Base-by-base conservation (phyloP, 2,888 invertebrate species). In the Uloborus plumipes region DNA sequence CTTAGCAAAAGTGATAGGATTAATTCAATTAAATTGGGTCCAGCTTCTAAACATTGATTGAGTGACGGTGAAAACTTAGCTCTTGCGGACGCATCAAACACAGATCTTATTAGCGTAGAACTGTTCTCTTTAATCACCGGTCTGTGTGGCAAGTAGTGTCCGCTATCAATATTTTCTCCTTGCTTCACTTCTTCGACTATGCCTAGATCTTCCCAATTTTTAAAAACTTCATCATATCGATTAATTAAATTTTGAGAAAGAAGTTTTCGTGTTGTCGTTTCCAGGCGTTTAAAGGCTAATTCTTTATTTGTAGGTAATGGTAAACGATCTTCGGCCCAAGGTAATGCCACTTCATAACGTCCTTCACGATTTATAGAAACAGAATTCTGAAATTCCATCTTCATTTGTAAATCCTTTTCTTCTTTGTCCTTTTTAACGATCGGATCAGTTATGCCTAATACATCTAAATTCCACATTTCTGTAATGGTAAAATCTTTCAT, bases 11-110 rank as follows among this genome's bases (percentile, higher is more conserved):
- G 50, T 20, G 9, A 50, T 31, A 47, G 51, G 15, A 75, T 53
- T 39, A 75, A 20, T 50, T 61, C 75, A 20, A 67, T 47, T 11
- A 76, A 49, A 74, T 84, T 73, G 2, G 84, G 78, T 26, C 79
- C 84, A 39, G 55, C 20, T 16, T 70, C 67, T 20, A 84, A 31
- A 47, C 67, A 72, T 15, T 73, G 50, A 69, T 79, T 79, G 26
- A 84, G 59, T 20, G 84, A 79, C 4, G 74, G 62, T 13, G 26
- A 69, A 16, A 39, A 18, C 15, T 18, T n/a, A 13, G 62, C 22
- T 18, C 64, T 65, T 55, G 59, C 51, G 0, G 53, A 80, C 2
- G 80, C 80, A 71, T 84, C 84, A 51, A 84, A 80, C 3, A 84
- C 75, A 20, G 74, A 20, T 18, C 65, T 0, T 13, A 74, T 31